These are phyloP conservation scores for Lacerta viridis DNA, from an alignment of 2,797 vertebrate genomes.

Conservation along the genomic window DNA sequence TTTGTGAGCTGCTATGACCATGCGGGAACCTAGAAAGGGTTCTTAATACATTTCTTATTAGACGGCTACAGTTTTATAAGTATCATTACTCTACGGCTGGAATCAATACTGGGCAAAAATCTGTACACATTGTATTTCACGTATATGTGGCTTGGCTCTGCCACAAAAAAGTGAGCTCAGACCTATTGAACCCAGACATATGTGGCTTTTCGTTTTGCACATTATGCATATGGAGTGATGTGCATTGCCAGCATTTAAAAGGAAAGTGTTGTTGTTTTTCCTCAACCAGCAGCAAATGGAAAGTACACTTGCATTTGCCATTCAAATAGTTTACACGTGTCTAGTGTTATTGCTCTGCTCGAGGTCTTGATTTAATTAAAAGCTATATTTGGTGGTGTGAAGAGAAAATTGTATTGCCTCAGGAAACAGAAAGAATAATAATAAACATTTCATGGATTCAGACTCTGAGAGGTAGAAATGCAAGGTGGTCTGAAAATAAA, in stretches of 20 bases:
- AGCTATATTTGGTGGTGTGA: not conserved
- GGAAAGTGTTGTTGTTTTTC: not conserved
- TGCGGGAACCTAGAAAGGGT: not conserved
- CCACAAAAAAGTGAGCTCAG: constrained; percentile 12
- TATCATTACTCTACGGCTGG: constrained; percentile 9
- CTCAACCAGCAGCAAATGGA: not conserved
- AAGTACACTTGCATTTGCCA: not conserved
- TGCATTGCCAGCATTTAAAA: constrained; percentile 1
- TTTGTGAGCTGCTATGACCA: not conserved
- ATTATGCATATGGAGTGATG: not conserved
- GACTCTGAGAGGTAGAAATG: not conserved
- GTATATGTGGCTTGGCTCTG: constrained; percentile 12
- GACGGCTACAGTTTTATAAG: not conserved
- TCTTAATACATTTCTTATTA: not conserved
- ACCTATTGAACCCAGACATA: not conserved
- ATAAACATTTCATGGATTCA: constrained; percentile 3
- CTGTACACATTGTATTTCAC: constrained; percentile 13
- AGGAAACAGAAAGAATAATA: not conserved
- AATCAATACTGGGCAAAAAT: not conserved
- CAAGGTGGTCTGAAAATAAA: not conserved
- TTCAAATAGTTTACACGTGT: constrained; percentile 26
- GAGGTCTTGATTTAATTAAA: constrained; percentile 33
- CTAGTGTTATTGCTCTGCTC: not conserved
- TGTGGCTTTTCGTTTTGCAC: constrained; percentile 22
- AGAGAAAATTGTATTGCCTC: not conserved